Base-by-base conservation (phyloP, 2,888 invertebrate genomes). In the Notodonta dromedarius region DNA sequence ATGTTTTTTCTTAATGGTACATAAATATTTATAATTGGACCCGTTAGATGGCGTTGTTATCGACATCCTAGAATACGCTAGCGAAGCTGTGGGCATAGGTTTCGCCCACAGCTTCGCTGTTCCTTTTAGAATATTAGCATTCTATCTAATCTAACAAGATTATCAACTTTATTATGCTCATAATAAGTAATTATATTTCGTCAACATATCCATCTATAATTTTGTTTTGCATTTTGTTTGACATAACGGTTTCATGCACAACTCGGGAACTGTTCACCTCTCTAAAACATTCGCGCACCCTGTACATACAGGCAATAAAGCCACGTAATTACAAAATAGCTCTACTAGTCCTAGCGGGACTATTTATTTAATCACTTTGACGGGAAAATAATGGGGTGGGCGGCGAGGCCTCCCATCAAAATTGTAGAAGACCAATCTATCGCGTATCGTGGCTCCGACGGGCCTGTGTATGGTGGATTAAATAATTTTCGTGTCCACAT, bases 331-430 rank as follows among this genome's bases (percentile, higher is more conserved):
- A 92, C 91, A 84, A 87, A 91, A 93, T 92, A 92, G 87, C 92
- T 91, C 83, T 83, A 84, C 86, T 83, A 85, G 83, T 78, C 69
- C 67, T 74, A 71, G 80, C 80, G 84, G 86, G 86, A 89, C 90
- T 91, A 91, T 93, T 93, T 93, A 93, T 91, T 91, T 93, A 93
- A 93, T 92, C 91, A 91, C 91, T 91, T 91, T 93, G 92, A 91
- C 90, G 88, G 86, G 87, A 83, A 91, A 92, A 93, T 92, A 91
- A 92, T 91, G 87, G 86, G 78, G 80, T 82, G 74, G 77, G 79
- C 77, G 76, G 77, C 77, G 77, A 80, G 75, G 77, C 77, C 77
- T 79, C 80, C 83, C 85, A 85, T 88, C 89, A 85, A 85, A 86
- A 87, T 85, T 83, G 85, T 85, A 80, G 71, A 73, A 73, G 78